phyloP scores from a whole-genome alignment of 2,888 invertebrate genomes.

The Drosophila melanocephala region DNA sequence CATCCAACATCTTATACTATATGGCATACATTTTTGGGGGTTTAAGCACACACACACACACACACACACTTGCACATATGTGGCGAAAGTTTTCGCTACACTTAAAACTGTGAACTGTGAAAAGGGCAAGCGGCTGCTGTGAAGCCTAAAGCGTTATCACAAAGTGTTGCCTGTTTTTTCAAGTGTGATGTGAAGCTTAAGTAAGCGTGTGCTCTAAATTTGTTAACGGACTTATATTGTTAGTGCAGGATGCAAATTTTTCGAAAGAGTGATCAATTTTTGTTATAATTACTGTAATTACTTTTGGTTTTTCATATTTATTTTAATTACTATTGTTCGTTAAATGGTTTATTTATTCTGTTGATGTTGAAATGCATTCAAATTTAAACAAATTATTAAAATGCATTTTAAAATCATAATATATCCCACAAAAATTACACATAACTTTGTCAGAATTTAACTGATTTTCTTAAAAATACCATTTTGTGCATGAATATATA shows the following conservation, averaged over 20 bases:
- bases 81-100: slow-evolving; percentile 32
- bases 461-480: not conserved
- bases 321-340: not conserved
- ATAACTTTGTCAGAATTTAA: not conserved
- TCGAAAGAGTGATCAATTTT: slow-evolving; percentile 15
- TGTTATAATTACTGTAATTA: not conserved
- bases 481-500: not conserved
- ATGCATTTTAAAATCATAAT: not conserved
- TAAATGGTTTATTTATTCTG: not conserved
- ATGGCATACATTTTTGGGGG: slow-evolving; percentile 24
- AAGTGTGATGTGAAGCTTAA: slow-evolving; percentile 45
- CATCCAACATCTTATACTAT: slow-evolving; percentile 29
- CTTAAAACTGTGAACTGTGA: slow-evolving; percentile 30
- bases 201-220: slow-evolving; percentile 20
- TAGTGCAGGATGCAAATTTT: slow-evolving; percentile 16
- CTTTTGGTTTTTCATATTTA: not conserved
- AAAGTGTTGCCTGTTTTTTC: slow-evolving; percentile 56
- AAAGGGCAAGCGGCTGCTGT: slow-evolving; percentile 18
- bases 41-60: not conserved
- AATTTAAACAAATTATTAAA: not conserved
- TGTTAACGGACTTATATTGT: slow-evolving; percentile 38
- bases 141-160: slow-evolving; percentile 26
- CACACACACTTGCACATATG: slow-evolving; percentile 7
- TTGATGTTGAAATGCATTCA: not conserved
- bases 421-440: not conserved